Conservation (phyloP, 2,113 vertebrate genomes). For the Melanerpes aurifrons region DNA sequence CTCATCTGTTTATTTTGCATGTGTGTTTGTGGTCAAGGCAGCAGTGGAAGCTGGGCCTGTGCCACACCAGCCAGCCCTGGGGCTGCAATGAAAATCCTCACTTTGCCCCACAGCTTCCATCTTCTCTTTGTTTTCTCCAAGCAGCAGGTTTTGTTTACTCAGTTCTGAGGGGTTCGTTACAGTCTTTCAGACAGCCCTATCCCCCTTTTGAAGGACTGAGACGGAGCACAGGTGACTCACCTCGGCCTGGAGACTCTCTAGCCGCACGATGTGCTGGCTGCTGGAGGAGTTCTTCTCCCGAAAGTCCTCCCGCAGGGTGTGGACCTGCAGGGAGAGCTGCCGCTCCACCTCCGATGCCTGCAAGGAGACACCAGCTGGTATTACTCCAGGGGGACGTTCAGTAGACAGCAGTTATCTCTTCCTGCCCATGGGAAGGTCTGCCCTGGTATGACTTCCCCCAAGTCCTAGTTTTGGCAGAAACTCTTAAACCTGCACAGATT, state of each 20-base stretch:
- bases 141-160: not conserved
- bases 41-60: not conserved
- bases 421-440: not conserved
- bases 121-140: not conserved
- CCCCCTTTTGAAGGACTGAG: not conserved
- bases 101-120: not conserved
- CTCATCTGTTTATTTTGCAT: not conserved
- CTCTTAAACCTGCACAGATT: not conserved
- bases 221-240: constrained; percentile 65
- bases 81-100: not conserved
- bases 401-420: not conserved
- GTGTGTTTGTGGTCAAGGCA: not conserved
- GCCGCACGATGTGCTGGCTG: constrained; percentile 92
- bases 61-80: not conserved
- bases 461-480: not conserved
- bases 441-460: not conserved
- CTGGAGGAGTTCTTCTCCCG: constrained; percentile 93
- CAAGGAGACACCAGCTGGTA: constrained; percentile 29
- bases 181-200: not conserved
- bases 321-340: constrained; percentile 95
- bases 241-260: constrained; percentile 94
- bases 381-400: not conserved
- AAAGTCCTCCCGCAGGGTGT: constrained; percentile 92
- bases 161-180: not conserved
- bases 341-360: constrained; percentile 95